Evolutionary conservation across 1,140 invertebrate genomes (phyloP).

Genomic region (Aphis craccivora): DNA sequence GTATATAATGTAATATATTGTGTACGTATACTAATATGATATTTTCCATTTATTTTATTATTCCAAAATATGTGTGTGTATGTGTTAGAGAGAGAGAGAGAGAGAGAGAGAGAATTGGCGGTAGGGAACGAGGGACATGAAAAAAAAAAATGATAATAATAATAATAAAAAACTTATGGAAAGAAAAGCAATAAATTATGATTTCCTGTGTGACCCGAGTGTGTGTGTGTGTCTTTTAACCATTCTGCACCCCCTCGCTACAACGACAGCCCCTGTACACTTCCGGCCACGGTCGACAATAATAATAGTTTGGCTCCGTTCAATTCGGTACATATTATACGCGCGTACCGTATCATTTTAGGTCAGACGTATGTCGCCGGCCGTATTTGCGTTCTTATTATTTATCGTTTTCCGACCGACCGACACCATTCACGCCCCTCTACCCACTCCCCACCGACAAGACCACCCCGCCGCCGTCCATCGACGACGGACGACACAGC

Average conservation of each 20-base stretch:
- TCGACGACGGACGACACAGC: neutral
- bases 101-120: neutral
- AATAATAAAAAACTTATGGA: slow-evolving; percentile 31
- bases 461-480: neutral
- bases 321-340: slow-evolving; percentile 29
- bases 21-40: neutral
- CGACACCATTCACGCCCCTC: neutral
- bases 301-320: slow-evolving; percentile 51
- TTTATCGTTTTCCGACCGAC: slow-evolving; percentile 36
- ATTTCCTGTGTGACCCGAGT: slow-evolving; percentile 3
- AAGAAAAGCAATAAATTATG: slow-evolving; percentile 55
- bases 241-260: neutral
- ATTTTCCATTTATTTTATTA: slow-evolving; percentile 52
- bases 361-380: slow-evolving; percentile 37
- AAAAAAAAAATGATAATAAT: neutral
- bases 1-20: neutral
- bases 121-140: neutral
- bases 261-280: neutral
- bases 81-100: neutral
- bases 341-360: slow-evolving; percentile 37
- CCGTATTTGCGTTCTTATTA: slow-evolving; percentile 47
- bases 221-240: slow-evolving; percentile 33
- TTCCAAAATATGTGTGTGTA: neutral
- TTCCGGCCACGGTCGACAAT: neutral
- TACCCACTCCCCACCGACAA: too few species aligned